Evolutionary conservation across 2,888 invertebrate genomes (phyloP).

Genomic region (Eretmocerus hayati): DNA sequence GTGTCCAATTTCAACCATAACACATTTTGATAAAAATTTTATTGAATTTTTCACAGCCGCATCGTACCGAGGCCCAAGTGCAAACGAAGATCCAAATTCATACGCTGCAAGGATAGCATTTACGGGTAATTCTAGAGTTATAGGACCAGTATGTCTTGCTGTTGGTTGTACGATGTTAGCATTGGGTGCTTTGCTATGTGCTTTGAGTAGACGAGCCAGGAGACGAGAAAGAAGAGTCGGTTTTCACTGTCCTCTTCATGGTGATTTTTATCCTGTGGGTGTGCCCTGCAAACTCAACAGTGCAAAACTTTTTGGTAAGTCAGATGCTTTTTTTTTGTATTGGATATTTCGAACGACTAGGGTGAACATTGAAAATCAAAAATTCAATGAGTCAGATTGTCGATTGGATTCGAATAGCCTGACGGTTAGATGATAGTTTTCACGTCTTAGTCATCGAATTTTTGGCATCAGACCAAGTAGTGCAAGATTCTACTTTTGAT

Average conservation of each 20-base stretch:
- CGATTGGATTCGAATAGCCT: no score
- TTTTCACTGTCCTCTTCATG: constrained; percentile 71
- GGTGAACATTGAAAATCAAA: no score
- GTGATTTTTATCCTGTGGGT: constrained; percentile 70
- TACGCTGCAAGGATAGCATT: constrained; percentile 66
- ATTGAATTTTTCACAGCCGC: constrained; percentile 55
- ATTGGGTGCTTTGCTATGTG: constrained; percentile 59
- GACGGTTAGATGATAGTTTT: no score
- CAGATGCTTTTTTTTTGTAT: no score
- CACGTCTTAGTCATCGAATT: no score
- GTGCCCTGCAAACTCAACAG: no score
- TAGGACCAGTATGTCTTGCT: constrained; percentile 68
- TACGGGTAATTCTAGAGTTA: constrained; percentile 65
- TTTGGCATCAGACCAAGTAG: no score
- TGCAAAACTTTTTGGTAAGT: constrained; percentile 40
- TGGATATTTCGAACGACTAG: no score
- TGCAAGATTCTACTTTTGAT: no score
- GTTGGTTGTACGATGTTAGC: constrained; percentile 67
- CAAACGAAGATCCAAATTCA: constrained; percentile 65
- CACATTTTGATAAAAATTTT: no score
- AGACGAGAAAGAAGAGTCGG: constrained; percentile 62
- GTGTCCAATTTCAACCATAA: no score
- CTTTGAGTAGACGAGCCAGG: constrained; percentile 61
- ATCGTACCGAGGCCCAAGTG: constrained; percentile 66
- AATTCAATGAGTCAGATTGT: no score